Conservation (phyloP, 2,797 vertebrate species). For the Monodelphis domestica region DNA sequence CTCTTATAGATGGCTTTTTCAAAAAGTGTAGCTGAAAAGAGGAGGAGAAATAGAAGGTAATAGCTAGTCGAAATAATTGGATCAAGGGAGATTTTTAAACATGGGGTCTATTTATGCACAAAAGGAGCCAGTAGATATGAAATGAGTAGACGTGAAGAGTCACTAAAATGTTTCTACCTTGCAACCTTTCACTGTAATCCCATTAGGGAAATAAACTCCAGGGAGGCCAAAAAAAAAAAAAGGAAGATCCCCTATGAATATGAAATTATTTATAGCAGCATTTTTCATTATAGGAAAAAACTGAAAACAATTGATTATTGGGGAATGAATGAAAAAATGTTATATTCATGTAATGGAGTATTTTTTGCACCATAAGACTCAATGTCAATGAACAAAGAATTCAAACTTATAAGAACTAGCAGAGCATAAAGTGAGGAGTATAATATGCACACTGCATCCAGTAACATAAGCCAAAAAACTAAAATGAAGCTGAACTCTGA, state of each 20-base stretch:
- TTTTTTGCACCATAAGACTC: neutral
- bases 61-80: neutral
- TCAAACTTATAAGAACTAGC: neutral
- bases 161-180: neutral
- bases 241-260: neutral
- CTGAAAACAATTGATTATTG: neutral
- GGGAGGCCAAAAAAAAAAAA: neutral
- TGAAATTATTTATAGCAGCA: neutral
- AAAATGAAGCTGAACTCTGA: neutral
- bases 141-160: neutral
- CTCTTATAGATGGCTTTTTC: neutral
- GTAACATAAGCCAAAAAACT: neutral
- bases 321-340: neutral
- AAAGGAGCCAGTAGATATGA: neutral
- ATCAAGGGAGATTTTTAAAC: neutral
- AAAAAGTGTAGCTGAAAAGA: neutral
- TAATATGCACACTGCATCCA: neutral
- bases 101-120: neutral
- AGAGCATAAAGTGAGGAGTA: neutral
- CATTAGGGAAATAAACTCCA: neutral
- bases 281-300: neutral
- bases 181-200: neutral
- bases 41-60: neutral
- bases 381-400: neutral
- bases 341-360: neutral